Conservation (phyloP, 2,113 vertebrate genomes). For the Panthera tigris region DNA sequence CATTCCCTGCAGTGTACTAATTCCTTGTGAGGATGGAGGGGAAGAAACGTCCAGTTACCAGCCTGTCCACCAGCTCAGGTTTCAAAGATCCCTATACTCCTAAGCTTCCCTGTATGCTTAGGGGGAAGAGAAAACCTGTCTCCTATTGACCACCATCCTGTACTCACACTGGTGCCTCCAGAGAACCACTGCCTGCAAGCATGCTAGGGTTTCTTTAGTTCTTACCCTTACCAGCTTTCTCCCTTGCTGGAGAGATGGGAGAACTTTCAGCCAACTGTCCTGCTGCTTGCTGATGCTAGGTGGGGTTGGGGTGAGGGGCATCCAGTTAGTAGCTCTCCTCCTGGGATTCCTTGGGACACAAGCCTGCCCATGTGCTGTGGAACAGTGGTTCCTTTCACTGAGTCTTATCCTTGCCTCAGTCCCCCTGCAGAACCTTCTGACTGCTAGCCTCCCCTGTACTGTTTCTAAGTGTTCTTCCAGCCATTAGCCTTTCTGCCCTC, state of each 20-base stretch:
- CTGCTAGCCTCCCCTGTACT: background rate
- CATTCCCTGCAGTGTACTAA: background rate
- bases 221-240: background rate
- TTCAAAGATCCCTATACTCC: background rate
- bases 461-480: background rate
- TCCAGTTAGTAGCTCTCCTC: background rate
- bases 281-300: background rate
- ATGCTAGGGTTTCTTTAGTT: background rate
- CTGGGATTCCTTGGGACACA: background rate
- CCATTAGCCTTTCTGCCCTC: background rate
- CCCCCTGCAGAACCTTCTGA: background rate
- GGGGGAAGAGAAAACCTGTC: background rate
- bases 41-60: background rate
- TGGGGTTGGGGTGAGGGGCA: fast-evolving
- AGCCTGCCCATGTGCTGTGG: too few species aligned
- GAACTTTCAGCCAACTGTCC: background rate
- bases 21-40: background rate
- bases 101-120: background rate
- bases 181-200: background rate
- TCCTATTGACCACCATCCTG: background rate
- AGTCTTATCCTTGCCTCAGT: background rate
- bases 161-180: background rate
- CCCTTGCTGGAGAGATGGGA: background rate
- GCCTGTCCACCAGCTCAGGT: background rate
- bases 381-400: background rate